Base-by-base conservation (phyloP, 1,140 invertebrate genomes). In the Drosophila setifemur region DNA sequence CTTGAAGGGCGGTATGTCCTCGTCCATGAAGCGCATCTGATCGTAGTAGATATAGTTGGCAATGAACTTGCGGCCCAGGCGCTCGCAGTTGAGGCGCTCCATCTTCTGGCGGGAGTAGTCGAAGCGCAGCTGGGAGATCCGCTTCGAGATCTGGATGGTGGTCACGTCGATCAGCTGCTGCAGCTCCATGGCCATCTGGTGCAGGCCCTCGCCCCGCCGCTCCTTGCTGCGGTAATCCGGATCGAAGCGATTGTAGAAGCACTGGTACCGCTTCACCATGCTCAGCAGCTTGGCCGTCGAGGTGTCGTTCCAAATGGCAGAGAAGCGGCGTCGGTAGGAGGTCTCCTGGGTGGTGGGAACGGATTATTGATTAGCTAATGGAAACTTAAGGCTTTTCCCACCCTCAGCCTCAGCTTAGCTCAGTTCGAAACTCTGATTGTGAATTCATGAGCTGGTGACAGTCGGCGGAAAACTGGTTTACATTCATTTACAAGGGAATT, bases 161-260 rank as follows among this genome's bases (percentile, higher is more conserved):
- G 70, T 72, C 18, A 89, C 88, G 29, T 89, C 87, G 28, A 89
- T 89, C 12, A 83, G 35, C 28, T 78, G 57, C 35, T 86, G 83
- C 50, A 89, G 49, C 16, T 89, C 88, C 23, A 67, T 54, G 6
- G 79, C 88, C 82, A 89, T 89, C 40, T 82, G 71, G 14, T 89
- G 88, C 23, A 89, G 57, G 0, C 88, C 88, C 53, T 89, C 88
- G 26, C 88, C 88, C 1, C 88, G 83, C 1, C 85, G 72, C 19
- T 89, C 88, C 58, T 89, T 89, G 52, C 88, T 89, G 33, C 88
- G 88, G 48, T 89, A 89, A 31, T 89, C 88, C 3, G 81, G 67
- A 70, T 89, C 81, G 37, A 75, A 86, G 26, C 86, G 85, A 29
- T 89, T 82, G 52, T 89, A 89, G 33, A 89, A 89, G 40, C 88